These are phyloP conservation scores for Hoplodrina blanda DNA, from an alignment of 2,888 invertebrate genomes.

Conservation along the genomic window DNA sequence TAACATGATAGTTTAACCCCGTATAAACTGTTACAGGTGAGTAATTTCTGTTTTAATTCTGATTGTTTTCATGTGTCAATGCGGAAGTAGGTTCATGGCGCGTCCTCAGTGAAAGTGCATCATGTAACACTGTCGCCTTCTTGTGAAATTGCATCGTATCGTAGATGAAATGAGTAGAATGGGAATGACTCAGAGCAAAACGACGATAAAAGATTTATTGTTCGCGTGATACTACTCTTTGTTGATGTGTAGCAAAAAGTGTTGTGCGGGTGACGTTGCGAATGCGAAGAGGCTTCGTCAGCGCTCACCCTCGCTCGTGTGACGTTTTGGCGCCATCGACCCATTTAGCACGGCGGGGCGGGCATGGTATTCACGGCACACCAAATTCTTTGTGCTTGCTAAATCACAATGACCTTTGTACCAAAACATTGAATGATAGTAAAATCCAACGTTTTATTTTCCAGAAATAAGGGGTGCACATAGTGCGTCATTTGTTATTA, in stretches of 20 bases:
- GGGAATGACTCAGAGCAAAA: conserved; percentile 78
- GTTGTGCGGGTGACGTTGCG: conserved; percentile 63
- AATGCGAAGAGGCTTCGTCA: conserved; percentile 61
- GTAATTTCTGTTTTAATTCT: conserved; percentile 72
- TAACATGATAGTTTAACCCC: conserved; percentile 88
- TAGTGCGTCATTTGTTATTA: conserved; percentile 87
- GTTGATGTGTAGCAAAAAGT: conserved; percentile 68
- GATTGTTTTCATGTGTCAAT: conserved; percentile 73
- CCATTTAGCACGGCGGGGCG: conserved; percentile 86
- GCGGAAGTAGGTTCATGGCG: conserved; percentile 77
- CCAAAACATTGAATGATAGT: conserved; percentile 75
- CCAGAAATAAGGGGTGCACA: conserved; percentile 88
- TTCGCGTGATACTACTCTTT: conserved; percentile 67
- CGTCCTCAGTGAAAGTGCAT: conserved; percentile 90
- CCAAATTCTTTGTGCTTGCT: conserved; percentile 78
- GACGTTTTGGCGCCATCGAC: conserved; percentile 91
- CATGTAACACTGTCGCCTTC: conserved; percentile 88
- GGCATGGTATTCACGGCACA: conserved; percentile 77
- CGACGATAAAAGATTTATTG: conserved; percentile 69
- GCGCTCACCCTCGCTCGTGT: conserved; percentile 76
- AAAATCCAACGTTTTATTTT: conserved; percentile 77
- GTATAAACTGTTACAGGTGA: conserved; percentile 86
- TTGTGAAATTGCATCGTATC: conserved; percentile 89
- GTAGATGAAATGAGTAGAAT: conserved; percentile 67
- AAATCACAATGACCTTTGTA: conserved; percentile 79